Evolutionary conservation across 2,888 invertebrate species (phyloP), one percentile per base, ranked within the genome.

Genomic region (Stictocephala bisonia): DNA sequence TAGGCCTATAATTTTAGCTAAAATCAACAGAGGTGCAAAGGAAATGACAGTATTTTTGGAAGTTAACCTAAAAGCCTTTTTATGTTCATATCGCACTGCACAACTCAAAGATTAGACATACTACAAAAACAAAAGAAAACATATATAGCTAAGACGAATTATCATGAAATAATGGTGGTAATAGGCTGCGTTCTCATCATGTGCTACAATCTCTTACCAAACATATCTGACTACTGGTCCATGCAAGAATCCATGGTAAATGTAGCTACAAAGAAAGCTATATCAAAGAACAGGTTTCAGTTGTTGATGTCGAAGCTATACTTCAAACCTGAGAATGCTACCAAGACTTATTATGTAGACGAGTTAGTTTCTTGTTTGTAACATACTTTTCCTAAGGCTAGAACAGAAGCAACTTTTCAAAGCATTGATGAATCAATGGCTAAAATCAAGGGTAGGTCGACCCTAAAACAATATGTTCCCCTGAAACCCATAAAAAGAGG

Each of bases 331-430:
- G 18, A 20, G n/a, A 48, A 76, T 74, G 26, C 75, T 48, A 31
- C 67, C 13, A 77, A 78, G 69, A 60, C 44, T 15, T 78, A 76
- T 56, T 78, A 78, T 35, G 73, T 78, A 48, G 78, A 78, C n/a
- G 74, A 71, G 35, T n/a, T n/a, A n/a, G n/a, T n/a, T n/a, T n/a
- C n/a, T n/a, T n/a, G n/a, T n/a, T n/a, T n/a, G n/a, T n/a, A 76
- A 71, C n/a, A 67, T 40, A 76, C 77, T 18, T 79, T 78, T 64
- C 22, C 15, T 4, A 75, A 71, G n/a, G n/a, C n/a, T n/a, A n/a
- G n/a, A n/a, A n/a, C n/a, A n/a, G n/a, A n/a, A n/a, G n/a, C n/a
- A n/a, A n/a, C n/a, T n/a, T n/a, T n/a, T n/a, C n/a, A n/a, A n/a
- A n/a, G n/a, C n/a, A n/a, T n/a, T n/a, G n/a, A 77, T 29, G 76